Evolutionary conservation across 2,113 vertebrate species (phyloP), one percentile per base, ranked within the genome.

Genomic region (Todiramphus chloris): DNA sequence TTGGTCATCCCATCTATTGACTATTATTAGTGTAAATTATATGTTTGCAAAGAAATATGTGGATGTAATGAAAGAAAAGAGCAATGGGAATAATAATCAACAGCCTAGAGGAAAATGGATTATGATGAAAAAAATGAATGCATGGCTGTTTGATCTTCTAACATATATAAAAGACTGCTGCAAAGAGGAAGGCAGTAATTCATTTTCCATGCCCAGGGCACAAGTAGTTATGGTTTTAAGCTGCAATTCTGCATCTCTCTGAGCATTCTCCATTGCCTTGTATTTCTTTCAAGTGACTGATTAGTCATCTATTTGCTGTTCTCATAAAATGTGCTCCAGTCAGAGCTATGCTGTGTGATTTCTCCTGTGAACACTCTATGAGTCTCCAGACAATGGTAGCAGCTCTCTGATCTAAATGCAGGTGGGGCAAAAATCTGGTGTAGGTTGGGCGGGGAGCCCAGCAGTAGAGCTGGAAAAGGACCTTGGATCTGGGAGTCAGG

Each of bases 161-260:
- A 76, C 76, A 62, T 33, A 43, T 87, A 48, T 79, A 83, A 67
- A 93, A 94, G 44, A 41, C 18, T 90, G 30, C 70, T 85, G 62
- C 39, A 69, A 31, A 83, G 39, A 75, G 53, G 74, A 79, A 90
- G 50, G 62, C 33, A 69, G 69, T 95, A 90, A 90, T 85, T 94
- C 43, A 85, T 92, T 94, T 95, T 90, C 23, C 35, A 25, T 62
- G 88, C 75, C 31, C 35, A 58, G 50, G 62, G 70, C 78, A 93
- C 62, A 90, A 85, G 78, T 76, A 79, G 74, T 94, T 93, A 93
- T 30, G 44, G 14, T 68, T 95, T 91, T 90, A 90, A 87, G 70
- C 48, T 69, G 21, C 70, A 96, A 9, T 93, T 93, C 82, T 58
- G 70, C 46, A 41, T 88, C n/a, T 90, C 30, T 81, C 69, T 94